Evolutionary conservation across 2,113 vertebrate genomes (phyloP).

Genomic region (Lamprologus lemairii): DNA sequence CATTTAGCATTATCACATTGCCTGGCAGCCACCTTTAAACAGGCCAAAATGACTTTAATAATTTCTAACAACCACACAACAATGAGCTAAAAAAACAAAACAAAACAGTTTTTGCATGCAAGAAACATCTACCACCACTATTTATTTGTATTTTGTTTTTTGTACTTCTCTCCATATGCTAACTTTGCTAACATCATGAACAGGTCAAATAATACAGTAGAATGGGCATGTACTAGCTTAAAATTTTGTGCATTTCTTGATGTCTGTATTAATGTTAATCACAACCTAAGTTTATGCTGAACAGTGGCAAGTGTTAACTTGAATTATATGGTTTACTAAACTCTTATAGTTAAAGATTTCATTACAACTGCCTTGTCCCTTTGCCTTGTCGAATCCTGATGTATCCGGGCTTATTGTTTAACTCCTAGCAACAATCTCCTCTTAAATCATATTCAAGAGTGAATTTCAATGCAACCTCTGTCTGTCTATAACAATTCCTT

Average conservation of each 20-base stretch:
- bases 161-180: not conserved
- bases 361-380: not conserved
- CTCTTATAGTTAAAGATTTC: not conserved
- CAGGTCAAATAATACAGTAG: not conserved
- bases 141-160: not conserved
- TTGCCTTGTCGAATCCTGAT: not conserved
- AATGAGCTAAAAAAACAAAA: no score
- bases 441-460: not conserved
- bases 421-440: not conserved
- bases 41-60: not conserved
- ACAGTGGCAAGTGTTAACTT: not conserved
- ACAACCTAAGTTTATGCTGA: not conserved
- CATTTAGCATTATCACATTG: not conserved
- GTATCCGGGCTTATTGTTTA: not conserved
- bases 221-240: not conserved
- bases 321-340: not conserved
- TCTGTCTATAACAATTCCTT: not conserved
- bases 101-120: not conserved
- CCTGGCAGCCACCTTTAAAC: not conserved
- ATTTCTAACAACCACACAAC: not conserved
- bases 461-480: not conserved
- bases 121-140: not conserved
- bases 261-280: not conserved
- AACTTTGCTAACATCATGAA: not conserved
- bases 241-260: not conserved